Conservation (phyloP, 2,797 vertebrate species). For the Apogon hyalosoma region DNA sequence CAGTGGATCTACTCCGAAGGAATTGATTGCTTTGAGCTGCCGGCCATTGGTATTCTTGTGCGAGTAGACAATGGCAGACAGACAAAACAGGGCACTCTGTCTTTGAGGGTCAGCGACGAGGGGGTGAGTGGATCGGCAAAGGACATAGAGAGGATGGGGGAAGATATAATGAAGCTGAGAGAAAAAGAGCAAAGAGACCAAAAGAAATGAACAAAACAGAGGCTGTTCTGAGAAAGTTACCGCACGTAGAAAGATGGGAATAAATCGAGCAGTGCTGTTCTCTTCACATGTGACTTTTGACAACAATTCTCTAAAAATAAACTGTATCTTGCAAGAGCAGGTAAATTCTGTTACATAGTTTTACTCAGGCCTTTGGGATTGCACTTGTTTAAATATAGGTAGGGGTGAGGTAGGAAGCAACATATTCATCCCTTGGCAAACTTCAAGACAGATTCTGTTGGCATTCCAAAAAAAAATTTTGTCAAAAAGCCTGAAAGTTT, state of each 20-base stretch:
- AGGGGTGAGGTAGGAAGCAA: conserved; percentile 4
- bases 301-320: conserved; percentile 67
- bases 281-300: conserved; percentile 61
- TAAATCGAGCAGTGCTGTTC: conserved; percentile 5
- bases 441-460: conserved; percentile 5
- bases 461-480: neutral
- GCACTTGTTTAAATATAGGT: conserved; percentile 17
- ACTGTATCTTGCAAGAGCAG: conserved; percentile 59
- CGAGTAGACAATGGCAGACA: conserved; percentile 58
- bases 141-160: conserved; percentile 31
- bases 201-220: neutral
- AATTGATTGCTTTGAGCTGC: conserved; percentile 73
- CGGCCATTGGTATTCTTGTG: conserved; percentile 74
- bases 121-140: conserved; percentile 15
- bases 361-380: neutral
- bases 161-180: conserved; percentile 18
- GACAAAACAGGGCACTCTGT: conserved; percentile 61
- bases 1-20: conserved; percentile 68
- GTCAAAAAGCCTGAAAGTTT: conserved; percentile 6
- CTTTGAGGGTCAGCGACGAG: conserved; percentile 60
- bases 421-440: conserved; percentile 37
- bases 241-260: conserved; percentile 33
- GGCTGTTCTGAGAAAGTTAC: neutral
- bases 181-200: neutral
- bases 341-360: conserved; percentile 16